These are phyloP conservation scores for Malurus leucopterus DNA, from an alignment of 2,797 vertebrate genomes.

Conservation along the genomic window DNA sequence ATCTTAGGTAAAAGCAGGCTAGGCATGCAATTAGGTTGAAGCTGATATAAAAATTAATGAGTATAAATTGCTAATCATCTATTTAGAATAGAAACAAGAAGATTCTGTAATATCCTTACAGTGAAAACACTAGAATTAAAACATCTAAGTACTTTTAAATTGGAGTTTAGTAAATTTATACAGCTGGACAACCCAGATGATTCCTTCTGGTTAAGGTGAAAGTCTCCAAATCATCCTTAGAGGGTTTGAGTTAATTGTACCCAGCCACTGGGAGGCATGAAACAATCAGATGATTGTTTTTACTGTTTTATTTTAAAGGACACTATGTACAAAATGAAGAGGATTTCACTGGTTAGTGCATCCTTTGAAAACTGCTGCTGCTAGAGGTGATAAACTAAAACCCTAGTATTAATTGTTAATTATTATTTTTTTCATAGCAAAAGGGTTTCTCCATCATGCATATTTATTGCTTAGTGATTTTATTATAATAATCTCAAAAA, in stretches of 20 bases:
- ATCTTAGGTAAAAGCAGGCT: not conserved
- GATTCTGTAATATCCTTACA: not conserved
- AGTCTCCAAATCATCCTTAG: not conserved
- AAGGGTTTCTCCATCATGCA: not conserved
- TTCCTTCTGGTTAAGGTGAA: not conserved
- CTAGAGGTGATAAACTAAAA: not conserved
- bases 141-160: not conserved
- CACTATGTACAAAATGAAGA: not conserved
- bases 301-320: not conserved
- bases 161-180: not conserved
- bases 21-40: not conserved
- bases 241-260: not conserved
- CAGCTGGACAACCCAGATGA: not conserved
- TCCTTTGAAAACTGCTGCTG: not conserved
- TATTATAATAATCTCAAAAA: not conserved
- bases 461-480: not conserved
- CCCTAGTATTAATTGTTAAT: not conserved
- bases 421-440: not conserved
- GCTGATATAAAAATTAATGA: not conserved
- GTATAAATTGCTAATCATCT: not conserved
- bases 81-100: not conserved
- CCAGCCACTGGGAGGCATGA: fast-evolving
- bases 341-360: not conserved
- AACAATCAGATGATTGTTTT: not conserved
- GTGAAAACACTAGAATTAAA: not conserved